phyloP scores from a whole-genome alignment of 1,140 invertebrate genomes.

The Phymorhynchus buccinoides region DNA sequence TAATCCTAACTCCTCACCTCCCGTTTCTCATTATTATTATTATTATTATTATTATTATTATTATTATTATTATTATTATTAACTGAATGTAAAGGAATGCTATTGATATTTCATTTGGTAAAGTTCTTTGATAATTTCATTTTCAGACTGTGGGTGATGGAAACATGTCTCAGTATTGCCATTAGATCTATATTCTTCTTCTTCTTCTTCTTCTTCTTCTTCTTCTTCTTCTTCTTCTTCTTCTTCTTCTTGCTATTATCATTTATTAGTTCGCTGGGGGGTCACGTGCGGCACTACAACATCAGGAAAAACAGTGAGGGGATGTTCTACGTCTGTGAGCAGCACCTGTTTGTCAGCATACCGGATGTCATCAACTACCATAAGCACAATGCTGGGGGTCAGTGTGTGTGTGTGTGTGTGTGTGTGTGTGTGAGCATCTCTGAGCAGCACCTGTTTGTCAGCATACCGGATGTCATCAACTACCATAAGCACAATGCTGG shows the following conservation, averaged over 20 bases:
- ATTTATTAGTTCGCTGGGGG: slow-evolving; percentile 42
- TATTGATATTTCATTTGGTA: no score
- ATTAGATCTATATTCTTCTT: not conserved
- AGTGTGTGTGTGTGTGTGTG: slow-evolving; percentile 64
- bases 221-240: not conserved
- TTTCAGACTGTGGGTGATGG: no score
- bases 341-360: slow-evolving; percentile 91
- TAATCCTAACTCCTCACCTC: no score
- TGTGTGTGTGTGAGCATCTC: not conserved
- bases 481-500: slow-evolving; percentile 96
- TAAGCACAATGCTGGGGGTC: slow-evolving; percentile 92
- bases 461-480: slow-evolving; percentile 93
- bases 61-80: no score
- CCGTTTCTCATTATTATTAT: no score
- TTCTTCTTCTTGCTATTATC: not conserved
- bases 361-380: slow-evolving; percentile 95
- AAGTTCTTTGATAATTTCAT: no score
- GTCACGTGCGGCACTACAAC: slow-evolving; percentile 81
- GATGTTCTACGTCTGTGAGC: slow-evolving; percentile 93
- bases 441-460: slow-evolving; percentile 90
- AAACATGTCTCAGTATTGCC: no score
- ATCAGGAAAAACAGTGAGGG: slow-evolving; percentile 91
- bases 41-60: no score
- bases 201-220: no score
- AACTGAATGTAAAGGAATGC: no score